Base-by-base conservation (phyloP, 2,797 vertebrate genomes). In the Sparidentex hasta region DNA sequence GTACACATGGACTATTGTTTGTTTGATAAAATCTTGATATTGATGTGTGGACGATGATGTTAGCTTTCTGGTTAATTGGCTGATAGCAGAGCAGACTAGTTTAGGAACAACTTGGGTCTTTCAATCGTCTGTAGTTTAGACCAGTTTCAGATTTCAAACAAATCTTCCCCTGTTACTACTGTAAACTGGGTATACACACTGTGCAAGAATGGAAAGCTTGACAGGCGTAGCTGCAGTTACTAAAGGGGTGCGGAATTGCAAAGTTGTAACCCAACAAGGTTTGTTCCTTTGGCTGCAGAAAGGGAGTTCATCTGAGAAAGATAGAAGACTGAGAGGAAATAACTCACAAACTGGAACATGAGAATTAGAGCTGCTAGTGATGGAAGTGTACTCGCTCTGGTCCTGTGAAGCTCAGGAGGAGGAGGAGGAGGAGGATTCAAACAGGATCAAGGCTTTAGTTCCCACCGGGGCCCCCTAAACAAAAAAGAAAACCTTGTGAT, bases 361-460 rank as follows among this genome's bases (percentile, higher is more conserved):
- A 67, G 79, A 55, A 76, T 61, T 57, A 74, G 72, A 74, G 66
- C 67, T 66, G 51, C 71, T 11, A 17, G 54, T 79, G 70, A 81
- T 78, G 43, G 76, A 82, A 43, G 44, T 63, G 62, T 68, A 59
- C 25, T 72, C 33, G 1, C 63, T 85, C 38, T 50, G 65, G 51
- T 79, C 56, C 57, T 59, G 56, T 67, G 69, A 41, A 62, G 61
- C 62, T 83, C 82, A 50, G 62, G 62, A 85, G 52, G 29, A 51
- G 48, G 38, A 76, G 70, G 29, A 51, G 48, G 38, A 76, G 70
- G 52, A 73, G 56, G 65, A 69, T 82, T 82, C 69, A 54, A 72
- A 76, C 58, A 52, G 82, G 83, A 70, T 87, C 50, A 78, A 47
- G 48, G 47, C 65, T 77, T 74, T 57, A 57, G 50, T 61, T 80